phyloP scores from a whole-genome alignment of 2,797 vertebrate genomes.

The Myotis vivesi region DNA sequence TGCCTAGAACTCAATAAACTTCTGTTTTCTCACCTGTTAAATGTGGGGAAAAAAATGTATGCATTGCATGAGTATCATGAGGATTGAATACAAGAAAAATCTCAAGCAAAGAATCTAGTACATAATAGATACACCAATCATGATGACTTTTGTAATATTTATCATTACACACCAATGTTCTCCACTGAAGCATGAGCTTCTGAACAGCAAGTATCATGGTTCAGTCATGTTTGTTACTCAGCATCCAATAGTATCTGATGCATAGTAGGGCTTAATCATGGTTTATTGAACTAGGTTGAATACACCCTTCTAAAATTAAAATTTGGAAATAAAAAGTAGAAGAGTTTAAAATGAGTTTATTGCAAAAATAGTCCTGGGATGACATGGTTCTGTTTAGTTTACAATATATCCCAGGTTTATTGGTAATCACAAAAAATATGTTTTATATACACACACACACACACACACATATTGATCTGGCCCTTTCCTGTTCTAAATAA shows the following conservation, averaged over 20 bases:
- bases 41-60: background rate
- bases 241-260: background rate
- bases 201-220: background rate
- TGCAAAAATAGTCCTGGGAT: background rate
- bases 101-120: background rate
- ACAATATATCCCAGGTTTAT: background rate
- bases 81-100: background rate
- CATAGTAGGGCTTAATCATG: background rate
- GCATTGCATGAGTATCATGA: background rate
- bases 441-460: background rate
- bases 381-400: background rate
- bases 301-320: background rate
- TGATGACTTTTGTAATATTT: background rate
- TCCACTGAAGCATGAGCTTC: background rate
- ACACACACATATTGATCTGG: too few species aligned
- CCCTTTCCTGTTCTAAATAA: background rate
- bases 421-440: background rate
- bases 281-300: background rate
- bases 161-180: background rate
- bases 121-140: background rate
- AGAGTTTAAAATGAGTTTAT: conserved; percentile 7
- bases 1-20: background rate
- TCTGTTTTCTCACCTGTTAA: conserved; percentile 4
- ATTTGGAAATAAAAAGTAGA: background rate
- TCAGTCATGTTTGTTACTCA: background rate